These are phyloP conservation scores for Tetanocera ferruginea DNA, from an alignment of 2,888 invertebrate genomes.

Conservation along the genomic window DNA sequence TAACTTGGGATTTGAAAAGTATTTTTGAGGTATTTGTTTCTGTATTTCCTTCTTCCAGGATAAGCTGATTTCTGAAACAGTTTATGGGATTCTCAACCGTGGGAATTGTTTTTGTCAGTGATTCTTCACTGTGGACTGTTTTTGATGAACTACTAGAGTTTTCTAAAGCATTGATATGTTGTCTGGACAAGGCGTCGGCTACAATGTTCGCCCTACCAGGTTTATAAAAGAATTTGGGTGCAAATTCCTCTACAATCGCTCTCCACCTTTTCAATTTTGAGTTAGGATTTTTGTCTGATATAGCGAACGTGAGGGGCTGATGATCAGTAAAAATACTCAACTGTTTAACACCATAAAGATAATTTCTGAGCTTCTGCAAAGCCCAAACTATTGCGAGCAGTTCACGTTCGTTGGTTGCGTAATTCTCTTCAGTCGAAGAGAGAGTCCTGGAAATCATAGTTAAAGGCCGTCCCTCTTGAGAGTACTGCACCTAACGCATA, in stretches of 20 bases:
- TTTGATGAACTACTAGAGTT: slow-evolving; percentile 23
- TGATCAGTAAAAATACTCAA: slow-evolving; percentile 41
- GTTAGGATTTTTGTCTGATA: no score
- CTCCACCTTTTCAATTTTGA: no score
- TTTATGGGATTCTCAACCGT: slow-evolving; percentile 48
- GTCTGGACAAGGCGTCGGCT: no score
- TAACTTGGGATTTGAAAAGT: slow-evolving; percentile 39
- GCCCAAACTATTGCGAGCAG: no score
- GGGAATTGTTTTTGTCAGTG: background rate
- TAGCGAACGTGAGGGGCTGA: slow-evolving; percentile 47
- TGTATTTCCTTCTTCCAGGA: slow-evolving; percentile 40
- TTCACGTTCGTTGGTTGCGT: slow-evolving; percentile 51
- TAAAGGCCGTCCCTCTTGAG: slow-evolving; percentile 22
- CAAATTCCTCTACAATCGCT: no score
- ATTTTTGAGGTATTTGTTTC: slow-evolving; percentile 24
- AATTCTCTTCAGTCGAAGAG: no score
- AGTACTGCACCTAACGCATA: slow-evolving; percentile 37
- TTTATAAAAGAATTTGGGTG: no score
- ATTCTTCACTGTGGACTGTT: slow-evolving; percentile 39
- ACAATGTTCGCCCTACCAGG: no score
- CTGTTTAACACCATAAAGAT: slow-evolving; percentile 58
- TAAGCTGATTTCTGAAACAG: slow-evolving; percentile 48
- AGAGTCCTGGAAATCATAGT: slow-evolving; percentile 36
- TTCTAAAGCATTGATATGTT: background rate
- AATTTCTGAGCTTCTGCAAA: slow-evolving; percentile 63